Base-by-base conservation (phyloP, 2,797 vertebrate genomes). In the Alosa sapidissima region DNA sequence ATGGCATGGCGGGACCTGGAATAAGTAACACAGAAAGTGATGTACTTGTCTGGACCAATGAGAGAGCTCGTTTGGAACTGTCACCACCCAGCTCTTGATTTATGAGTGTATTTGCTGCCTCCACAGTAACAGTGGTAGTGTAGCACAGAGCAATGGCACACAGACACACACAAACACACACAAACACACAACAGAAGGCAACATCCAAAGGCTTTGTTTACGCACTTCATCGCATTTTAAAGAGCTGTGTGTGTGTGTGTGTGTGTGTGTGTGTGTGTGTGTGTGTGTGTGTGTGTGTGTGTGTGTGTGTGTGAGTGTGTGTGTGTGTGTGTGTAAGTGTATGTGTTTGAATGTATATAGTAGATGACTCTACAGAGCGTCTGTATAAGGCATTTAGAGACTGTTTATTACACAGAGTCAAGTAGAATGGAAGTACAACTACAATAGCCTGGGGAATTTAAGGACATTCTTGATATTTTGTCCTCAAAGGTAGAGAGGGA, bases 1-100 rank as follows among this genome's bases (percentile, higher is more conserved):
- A 96, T 96, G 95, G 93, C 93, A 86, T 91, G 93, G 94, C 89
- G 91, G 88, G 91, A 94, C 91, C 94, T 94, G 93, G 94, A 93
- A 94, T 96, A 94, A 95, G 91, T 93, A 94, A 92, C 93, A 92
- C 90, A 95, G 91, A 94, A 92, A 94, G 95, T 92, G 94, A 94
- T 95, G 92, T 94, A 95, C 95, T 95, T 96, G 96, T 97, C 96
- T 97, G 87, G 94, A 95, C 93, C 95, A 96, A 97, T 97, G 95
- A 97, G 95, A 85, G 82, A 89, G 89, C 94, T 96, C 95, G 93
- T 97, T 96, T 96, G 94, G 95, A 96, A 93, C 93, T 97, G 96
- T 96, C 96, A 95, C 93, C 94, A 92, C 87, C 88, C 93, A 94
- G 96, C 93, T 82, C 92, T 85, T 97, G 97, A 98, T 97, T 97